Conservation (phyloP, 2,888 invertebrate species). For the Eristalis tenax region DNA sequence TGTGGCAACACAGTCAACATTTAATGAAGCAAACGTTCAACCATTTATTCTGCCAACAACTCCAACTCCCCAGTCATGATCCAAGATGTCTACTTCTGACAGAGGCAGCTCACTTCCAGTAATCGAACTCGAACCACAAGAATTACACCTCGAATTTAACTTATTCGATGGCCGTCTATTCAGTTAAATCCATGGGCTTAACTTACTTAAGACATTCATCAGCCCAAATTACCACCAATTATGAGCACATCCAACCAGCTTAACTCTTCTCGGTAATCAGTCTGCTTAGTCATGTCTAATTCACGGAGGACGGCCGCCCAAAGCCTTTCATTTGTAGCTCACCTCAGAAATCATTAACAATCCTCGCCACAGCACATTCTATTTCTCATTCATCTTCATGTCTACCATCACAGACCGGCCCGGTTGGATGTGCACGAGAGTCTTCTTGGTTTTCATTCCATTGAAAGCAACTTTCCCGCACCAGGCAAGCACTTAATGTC, state of each 20-base stretch:
- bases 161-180: background rate
- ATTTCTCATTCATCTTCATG: background rate
- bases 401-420: background rate
- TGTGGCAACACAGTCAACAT: no score
- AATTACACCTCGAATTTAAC: background rate
- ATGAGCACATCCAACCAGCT: background rate
- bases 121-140: no score
- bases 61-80: no score
- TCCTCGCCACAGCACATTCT: background rate
- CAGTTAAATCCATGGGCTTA: background rate
- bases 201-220: background rate
- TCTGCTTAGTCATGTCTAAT: background rate
- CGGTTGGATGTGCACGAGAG: background rate
- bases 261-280: background rate
- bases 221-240: background rate
- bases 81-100: no score
- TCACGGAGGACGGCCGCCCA: background rate
- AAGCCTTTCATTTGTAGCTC: background rate
- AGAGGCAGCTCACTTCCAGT: no score
- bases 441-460: background rate
- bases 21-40: no score
- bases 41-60: no score
- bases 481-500: background rate
- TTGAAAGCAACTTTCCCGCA: background rate
- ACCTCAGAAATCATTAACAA: background rate